A percentile compares a stretch with the other conserved stretches of the same genome.
These are phyloP conservation scores for Sogatella furcifera DNA, from an alignment of 1,140 invertebrate species.

Conservation along the genomic window DNA sequence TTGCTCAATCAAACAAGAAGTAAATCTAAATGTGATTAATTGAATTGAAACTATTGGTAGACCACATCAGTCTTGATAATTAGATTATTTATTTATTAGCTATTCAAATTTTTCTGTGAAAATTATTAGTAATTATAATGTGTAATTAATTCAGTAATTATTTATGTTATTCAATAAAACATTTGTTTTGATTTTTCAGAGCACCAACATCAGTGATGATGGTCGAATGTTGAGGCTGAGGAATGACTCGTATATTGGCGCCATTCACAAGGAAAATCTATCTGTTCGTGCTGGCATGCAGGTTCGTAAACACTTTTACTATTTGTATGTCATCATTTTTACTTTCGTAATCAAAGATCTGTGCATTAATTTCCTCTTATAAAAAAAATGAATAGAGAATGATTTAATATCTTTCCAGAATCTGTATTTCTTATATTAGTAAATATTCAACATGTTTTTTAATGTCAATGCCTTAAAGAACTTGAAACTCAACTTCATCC, in stretches of 20 bases:
- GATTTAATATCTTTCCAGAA: too few relatives aligned
- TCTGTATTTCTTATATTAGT: too few relatives aligned
- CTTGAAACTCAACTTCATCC: too few relatives aligned
- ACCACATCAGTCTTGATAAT: too few relatives aligned
- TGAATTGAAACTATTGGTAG: too few relatives aligned
- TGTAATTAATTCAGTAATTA: background rate
- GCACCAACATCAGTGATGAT: conserved; percentile 29
- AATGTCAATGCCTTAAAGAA: too few relatives aligned
- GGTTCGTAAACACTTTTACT: background rate
- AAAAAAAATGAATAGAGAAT: conserved; percentile 5
- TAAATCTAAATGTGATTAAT: too few relatives aligned
- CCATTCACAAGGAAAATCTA: conserved; percentile 64
- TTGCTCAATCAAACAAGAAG: too few relatives aligned
- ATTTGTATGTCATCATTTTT: background rate
- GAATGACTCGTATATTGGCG: conserved; percentile 73
- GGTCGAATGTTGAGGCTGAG: conserved; percentile 49
- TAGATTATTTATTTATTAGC: too few relatives aligned
- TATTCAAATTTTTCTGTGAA: too few relatives aligned
- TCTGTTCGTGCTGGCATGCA: conserved; percentile 57
- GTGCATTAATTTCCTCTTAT: background rate
- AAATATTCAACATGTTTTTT: too few relatives aligned
- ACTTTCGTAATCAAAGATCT: background rate
- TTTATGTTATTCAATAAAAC: conserved; percentile 5
- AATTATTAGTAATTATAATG: too few relatives aligned
- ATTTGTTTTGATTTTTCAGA: conserved; percentile 22